These are phyloP conservation scores for Chaetogeoica ovagalla DNA, from an alignment of 2,888 invertebrate genomes.

Conservation along the genomic window DNA sequence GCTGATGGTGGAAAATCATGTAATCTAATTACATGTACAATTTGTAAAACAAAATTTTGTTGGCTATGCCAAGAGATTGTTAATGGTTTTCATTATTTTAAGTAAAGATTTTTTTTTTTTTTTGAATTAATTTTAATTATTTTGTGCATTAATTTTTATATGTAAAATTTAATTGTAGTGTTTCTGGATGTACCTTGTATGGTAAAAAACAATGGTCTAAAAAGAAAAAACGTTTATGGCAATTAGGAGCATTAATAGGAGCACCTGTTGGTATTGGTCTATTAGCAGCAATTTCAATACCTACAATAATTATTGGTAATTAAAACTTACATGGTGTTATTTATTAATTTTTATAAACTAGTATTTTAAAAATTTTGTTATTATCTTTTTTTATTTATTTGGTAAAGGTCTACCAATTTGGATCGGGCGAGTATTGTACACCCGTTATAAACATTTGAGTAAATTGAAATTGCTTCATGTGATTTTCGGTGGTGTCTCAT, in stretches of 20 bases:
- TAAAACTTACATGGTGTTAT: neutral
- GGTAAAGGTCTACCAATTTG: slow-evolving; percentile 86
- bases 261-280: slow-evolving; percentile 95
- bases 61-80: slow-evolving; percentile 99
- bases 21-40: slow-evolving; percentile 97
- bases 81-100: slow-evolving; percentile 94
- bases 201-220: slow-evolving; percentile 98
- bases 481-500: slow-evolving; percentile 81
- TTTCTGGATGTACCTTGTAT: slow-evolving; percentile 93
- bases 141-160: neutral
- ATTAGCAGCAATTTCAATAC: slow-evolving; percentile 93
- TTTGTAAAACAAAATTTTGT: slow-evolving; percentile 97
- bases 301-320: slow-evolving; percentile 88
- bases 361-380: neutral
- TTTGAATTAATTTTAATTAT: neutral
- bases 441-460: slow-evolving; percentile 72
- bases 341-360: too few species aligned
- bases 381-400: slow-evolving; percentile 26
- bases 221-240: slow-evolving; percentile 97
- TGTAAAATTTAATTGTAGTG: slow-evolving; percentile 63
- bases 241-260: slow-evolving; percentile 90
- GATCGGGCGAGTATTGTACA: slow-evolving; percentile 87
- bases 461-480: slow-evolving; percentile 78
- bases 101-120: slow-evolving; percentile 62
- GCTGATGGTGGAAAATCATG: slow-evolving; percentile 97